Evolutionary conservation across 2,113 vertebrate genomes (phyloP).

Genomic region (Leuciscus idus): DNA sequence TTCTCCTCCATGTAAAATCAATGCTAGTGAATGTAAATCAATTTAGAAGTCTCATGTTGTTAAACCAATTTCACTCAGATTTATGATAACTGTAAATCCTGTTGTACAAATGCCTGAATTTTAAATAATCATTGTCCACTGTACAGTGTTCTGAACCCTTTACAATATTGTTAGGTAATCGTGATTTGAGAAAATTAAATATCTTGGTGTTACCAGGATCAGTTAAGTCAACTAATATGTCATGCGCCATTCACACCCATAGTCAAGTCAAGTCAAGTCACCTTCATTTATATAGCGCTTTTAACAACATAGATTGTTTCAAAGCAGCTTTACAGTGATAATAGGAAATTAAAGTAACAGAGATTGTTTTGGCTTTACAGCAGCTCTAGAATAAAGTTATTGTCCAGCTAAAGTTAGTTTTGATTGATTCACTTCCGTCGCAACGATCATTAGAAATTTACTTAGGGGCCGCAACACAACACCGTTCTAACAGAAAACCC

Average conservation of each 20-base stretch:
- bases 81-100: constrained; percentile 26
- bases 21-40: constrained; percentile 5
- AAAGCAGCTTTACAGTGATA: too few relatives aligned
- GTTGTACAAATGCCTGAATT: constrained; percentile 22
- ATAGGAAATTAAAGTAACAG: too few relatives aligned
- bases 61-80: constrained; percentile 6
- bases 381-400: too few relatives aligned
- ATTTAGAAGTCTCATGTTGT: constrained; percentile 19
- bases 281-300: too few relatives aligned
- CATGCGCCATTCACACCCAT: constrained; percentile 54
- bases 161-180: constrained; percentile 32
- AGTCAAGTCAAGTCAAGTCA: background rate
- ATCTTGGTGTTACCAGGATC: background rate
- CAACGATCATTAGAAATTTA: too few relatives aligned
- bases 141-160: constrained; percentile 10
- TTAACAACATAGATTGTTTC: too few relatives aligned
- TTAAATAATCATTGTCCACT: background rate
- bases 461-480: too few relatives aligned
- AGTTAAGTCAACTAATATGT: constrained; percentile 46
- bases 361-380: too few relatives aligned
- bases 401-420: too few relatives aligned
- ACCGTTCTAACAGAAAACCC: too few relatives aligned
- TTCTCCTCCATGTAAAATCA: constrained; percentile 29
- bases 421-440: too few relatives aligned
- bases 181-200: constrained; percentile 31